Evolutionary conservation across 2,888 invertebrate genomes (phyloP), one percentile per base, ranked within the genome.

Genomic region (Heliconius ismenius): DNA sequence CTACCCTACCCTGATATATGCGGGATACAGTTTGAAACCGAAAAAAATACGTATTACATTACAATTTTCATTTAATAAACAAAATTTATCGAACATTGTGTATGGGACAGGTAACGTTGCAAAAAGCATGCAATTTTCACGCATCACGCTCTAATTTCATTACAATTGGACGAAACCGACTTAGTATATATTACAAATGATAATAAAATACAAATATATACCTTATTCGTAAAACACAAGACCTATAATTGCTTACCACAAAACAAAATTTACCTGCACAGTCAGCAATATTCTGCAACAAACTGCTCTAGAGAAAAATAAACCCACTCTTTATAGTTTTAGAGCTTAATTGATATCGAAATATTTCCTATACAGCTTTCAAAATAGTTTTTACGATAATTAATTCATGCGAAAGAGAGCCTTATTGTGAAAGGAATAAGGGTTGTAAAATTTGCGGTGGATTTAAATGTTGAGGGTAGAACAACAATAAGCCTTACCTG

Each of bases 401-500:
- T 26, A 62, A 13, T 62, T 73, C 11, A 43, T 1, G 9, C 39
- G 18, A 73, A 63, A 43, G 6, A 26, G 21, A 39, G 21, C 62
- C 21, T 43, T 73, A 76, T 65, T 18, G 11, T 6, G 24, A 28
- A 24, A 9, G 18, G 3, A 13, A 68, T 76, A 76, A 62, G 68
- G 74, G 60, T 72, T 62, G 64, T 24, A 62, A 24, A 32, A 63
- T 69, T 43, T 73, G 28, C 63, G 63, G 32, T 72, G 60, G 13
- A 49, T 77, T 43, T 76, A 79, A 76, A 79, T 69, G 76, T 74
- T 64, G 62, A 76, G 78, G 79, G 79, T 78, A 80, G 81, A 81
- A 79, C 80, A 86, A 92, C 91, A 92, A 92, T 90, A 84, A 90
- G 85, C 83, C 83, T 86, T 92, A 92, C 92, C 92, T 92, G 91